Percentiles rank a stretch among this genome's conserved stretches.
Evolutionary conservation across 1,140 invertebrate genomes (phyloP).

Genomic region (Habropoda laboriosa): DNA sequence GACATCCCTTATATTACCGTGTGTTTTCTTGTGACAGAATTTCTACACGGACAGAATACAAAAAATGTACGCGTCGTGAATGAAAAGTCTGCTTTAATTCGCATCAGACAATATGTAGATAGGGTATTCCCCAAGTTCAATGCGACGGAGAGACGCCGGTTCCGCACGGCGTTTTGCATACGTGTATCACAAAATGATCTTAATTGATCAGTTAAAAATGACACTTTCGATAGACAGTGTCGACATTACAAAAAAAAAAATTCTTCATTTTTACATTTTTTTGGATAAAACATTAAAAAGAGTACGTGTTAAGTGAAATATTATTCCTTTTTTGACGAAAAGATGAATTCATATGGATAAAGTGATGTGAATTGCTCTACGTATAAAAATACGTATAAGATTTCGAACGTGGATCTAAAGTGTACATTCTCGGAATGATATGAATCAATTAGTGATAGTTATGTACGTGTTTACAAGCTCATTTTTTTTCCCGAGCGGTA

Average conservation of each 20-base stretch:
- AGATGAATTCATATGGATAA: too few species aligned
- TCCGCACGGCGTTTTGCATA: constrained; percentile 13
- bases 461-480: not conserved
- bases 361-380: not conserved
- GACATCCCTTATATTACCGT: not conserved
- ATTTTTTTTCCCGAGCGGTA: constrained; percentile 64
- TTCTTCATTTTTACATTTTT: not conserved
- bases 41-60: constrained; percentile 39
- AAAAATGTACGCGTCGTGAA: constrained; percentile 34
- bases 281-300: not conserved
- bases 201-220: not conserved
- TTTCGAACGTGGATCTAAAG: not conserved
- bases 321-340: too few species aligned
- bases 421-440: not conserved
- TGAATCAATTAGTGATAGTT: not conserved
- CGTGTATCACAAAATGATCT: constrained; percentile 18
- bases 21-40: constrained; percentile 20
- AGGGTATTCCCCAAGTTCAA: constrained; percentile 56
- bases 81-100: constrained; percentile 27
- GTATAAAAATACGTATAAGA: not conserved
- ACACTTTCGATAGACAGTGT: not conserved
- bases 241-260: too few species aligned
- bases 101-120: not conserved
- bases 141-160: not conserved
- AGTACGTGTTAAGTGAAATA: too few species aligned